phyloP scores from a whole-genome alignment of 2,888 invertebrate species.

The Temnothorax ravouxi region DNA sequence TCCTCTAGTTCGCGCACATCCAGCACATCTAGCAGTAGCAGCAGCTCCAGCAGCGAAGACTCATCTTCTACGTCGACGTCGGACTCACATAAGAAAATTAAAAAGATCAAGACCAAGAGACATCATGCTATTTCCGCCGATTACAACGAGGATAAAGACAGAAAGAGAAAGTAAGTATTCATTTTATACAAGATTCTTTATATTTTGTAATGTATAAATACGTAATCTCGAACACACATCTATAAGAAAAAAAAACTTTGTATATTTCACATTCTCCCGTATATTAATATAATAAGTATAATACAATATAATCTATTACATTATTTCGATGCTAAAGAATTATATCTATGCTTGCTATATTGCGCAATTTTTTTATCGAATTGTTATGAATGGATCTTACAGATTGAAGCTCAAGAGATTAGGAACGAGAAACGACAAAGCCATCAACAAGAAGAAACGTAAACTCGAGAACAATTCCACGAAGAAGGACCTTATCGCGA shows the following conservation, averaged over 20 bases:
- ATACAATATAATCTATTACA: not conserved
- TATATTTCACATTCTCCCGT: not conserved
- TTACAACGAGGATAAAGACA: conserved; percentile 88
- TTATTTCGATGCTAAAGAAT: not conserved
- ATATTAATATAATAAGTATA: too few species aligned
- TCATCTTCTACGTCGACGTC: conserved; percentile 89
- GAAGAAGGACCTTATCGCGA: conserved; percentile 70
- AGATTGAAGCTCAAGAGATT: conserved; percentile 84
- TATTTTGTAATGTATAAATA: not conserved
- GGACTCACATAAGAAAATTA: conserved; percentile 87
- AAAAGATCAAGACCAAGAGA: conserved; percentile 88
- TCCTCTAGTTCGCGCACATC: conserved; percentile 91
- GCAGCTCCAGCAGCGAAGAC: conserved; percentile 89
- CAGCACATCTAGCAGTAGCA: conserved; percentile 89
- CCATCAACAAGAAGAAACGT: conserved; percentile 81
- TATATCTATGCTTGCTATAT: not conserved
- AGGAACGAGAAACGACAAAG: conserved; percentile 81
- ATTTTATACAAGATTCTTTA: conserved; percentile 28
- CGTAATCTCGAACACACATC: not conserved
- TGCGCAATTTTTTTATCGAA: not conserved
- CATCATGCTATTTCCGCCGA: conserved; percentile 90
- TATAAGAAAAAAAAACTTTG: not conserved
- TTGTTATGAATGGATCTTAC: not conserved
- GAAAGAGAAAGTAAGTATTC: conserved; percentile 81
- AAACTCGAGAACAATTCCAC: conserved; percentile 78